These are phyloP conservation scores for Dermochelys coriacea DNA, from an alignment of 2,797 vertebrate genomes.

Conservation along the genomic window DNA sequence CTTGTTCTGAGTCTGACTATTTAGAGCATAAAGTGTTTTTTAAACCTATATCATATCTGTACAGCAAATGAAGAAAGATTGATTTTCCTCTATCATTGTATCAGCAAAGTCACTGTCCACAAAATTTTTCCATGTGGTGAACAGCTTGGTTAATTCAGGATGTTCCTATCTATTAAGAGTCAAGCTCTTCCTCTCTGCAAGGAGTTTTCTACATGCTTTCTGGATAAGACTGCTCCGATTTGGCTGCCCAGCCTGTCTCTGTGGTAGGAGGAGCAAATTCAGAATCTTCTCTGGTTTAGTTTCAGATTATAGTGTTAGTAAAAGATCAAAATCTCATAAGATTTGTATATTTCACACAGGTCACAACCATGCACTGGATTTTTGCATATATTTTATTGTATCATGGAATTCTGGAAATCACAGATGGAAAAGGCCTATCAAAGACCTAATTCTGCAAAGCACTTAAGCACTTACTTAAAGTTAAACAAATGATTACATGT, in stretches of 20 bases:
- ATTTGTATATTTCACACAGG: neutral
- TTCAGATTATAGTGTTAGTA: neutral
- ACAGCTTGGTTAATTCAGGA: neutral
- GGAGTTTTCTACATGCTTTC: neutral
- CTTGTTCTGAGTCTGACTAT: neutral
- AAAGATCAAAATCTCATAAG: neutral
- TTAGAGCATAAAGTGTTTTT: neutral
- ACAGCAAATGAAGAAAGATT: neutral
- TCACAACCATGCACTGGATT: accelerated
- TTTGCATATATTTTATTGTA: neutral
- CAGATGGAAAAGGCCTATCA: neutral
- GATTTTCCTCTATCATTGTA: neutral
- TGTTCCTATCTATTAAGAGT: neutral
- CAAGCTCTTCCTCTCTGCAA: neutral
- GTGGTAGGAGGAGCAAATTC: neutral
- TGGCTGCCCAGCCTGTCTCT: neutral
- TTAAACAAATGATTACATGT: neutral
- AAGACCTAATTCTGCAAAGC: neutral
- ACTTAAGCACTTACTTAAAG: neutral
- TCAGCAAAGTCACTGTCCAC: neutral
- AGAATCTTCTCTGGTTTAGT: neutral
- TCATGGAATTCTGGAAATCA: neutral
- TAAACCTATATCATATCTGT: neutral
- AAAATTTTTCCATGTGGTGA: neutral
- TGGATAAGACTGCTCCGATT: neutral